Conservation (phyloP, 2,888 invertebrate species). For the Drosophila demipolita region DNA sequence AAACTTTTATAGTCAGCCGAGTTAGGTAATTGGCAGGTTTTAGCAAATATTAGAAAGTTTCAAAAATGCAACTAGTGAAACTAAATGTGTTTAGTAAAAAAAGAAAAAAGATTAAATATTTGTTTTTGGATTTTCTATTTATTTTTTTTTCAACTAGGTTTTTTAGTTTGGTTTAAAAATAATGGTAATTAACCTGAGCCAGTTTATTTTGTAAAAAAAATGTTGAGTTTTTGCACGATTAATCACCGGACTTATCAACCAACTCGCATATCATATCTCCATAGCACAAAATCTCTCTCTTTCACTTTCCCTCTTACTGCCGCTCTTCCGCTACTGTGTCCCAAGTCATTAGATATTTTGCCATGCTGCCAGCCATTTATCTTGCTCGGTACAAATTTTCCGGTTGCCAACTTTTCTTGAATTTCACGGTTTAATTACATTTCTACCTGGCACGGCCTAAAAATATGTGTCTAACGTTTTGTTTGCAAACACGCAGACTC, state of each 20-base stretch:
- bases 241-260: conserved; percentile 24
- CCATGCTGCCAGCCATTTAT: conserved; percentile 25
- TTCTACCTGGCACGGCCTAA: conserved; percentile 36
- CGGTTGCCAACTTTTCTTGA: conserved; percentile 25
- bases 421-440: conserved; percentile 21
- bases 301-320: neutral
- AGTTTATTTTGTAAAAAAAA: neutral
- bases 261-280: conserved; percentile 8
- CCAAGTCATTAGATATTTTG: conserved; percentile 27
- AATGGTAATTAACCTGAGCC: neutral
- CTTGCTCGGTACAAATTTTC: conserved; percentile 27
- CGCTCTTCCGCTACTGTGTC: neutral
- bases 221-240: neutral
- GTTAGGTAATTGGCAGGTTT: conserved; percentile 14
- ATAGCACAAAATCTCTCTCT: conserved; percentile 8
- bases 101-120: neutral
- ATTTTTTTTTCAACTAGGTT: neutral
- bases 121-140: neutral
- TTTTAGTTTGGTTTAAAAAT: neutral
- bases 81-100: neutral
- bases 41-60: neutral
- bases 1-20: neutral
- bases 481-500: conserved; percentile 36
- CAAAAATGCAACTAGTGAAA: neutral
- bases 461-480: conserved; percentile 23